A percentile compares a stretch with the other conserved stretches of the same genome.
phyloP scores from a whole-genome alignment of 2,888 invertebrate species.

The Biston stratarius region DNA sequence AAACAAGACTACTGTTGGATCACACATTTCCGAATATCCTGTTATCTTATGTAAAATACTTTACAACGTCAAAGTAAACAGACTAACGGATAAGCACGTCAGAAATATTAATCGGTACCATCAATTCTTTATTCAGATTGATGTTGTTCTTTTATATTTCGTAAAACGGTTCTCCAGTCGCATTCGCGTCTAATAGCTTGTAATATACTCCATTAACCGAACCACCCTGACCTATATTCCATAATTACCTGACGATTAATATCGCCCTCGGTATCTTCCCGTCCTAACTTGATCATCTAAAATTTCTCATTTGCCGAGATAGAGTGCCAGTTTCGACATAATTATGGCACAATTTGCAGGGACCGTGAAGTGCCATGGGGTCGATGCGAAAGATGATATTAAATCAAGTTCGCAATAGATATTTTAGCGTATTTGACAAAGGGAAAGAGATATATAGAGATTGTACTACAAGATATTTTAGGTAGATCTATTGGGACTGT shows the following conservation, averaged over 20 bases:
- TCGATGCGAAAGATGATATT: slow-evolving; percentile 12
- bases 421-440: background rate
- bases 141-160: slow-evolving; percentile 19
- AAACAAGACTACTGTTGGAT: background rate
- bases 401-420: slow-evolving; percentile 1
- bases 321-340: slow-evolving; percentile 46
- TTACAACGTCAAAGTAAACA: background rate
- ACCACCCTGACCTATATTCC: slow-evolving; percentile 41
- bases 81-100: background rate
- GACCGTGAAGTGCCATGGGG: slow-evolving; percentile 16
- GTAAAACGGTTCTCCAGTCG: background rate
- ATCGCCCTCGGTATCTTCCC: slow-evolving; percentile 26
- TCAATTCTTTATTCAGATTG: slow-evolving; percentile 4
- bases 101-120: background rate
- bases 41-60: background rate
- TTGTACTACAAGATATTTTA: background rate
- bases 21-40: background rate
- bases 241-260: slow-evolving; percentile 43
- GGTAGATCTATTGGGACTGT: background rate
- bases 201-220: slow-evolving; percentile 25
- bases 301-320: slow-evolving; percentile 47
- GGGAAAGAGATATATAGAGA: background rate
- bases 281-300: slow-evolving; percentile 40
- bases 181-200: slow-evolving; percentile 19
- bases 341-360: slow-evolving; percentile 38